Evolutionary conservation across 2,113 vertebrate species (phyloP), one percentile per base, ranked within the genome.

Genomic region (Arenaria interpres): DNA sequence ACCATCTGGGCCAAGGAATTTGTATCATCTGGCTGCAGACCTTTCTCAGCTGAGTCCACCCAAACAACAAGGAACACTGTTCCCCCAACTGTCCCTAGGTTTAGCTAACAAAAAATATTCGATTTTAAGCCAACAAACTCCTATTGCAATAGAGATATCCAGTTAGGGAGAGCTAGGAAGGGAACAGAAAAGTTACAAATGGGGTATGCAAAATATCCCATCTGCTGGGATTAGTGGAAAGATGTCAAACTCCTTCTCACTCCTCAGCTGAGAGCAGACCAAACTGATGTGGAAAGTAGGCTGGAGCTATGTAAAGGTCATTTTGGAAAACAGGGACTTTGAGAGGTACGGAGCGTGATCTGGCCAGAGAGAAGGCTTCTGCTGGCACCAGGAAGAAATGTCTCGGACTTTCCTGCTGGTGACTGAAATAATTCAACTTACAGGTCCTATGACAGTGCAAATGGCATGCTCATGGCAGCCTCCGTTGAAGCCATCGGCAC

Each of bases 381-480:
- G 24, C 30, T 89, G 66, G 67, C 50, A 50, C 20, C 3, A 16
- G 63, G 33, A 22, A 72, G 78, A 77, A 79, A 51, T 28, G 8
- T 32, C 24, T 67, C 4, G 1, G n/a, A 11, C 6, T 57, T 79
- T 23, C 20, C 30, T 37, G 28, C 46, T 32, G 48, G 33, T 43
- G 8, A 27, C n/a, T 12, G 59, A 78, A 85, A 48, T 9, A 0
- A 12, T 86, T 75, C 20, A 9, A 98, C 98, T 99, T 95, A 99
- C 99, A 57, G 99, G 98, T 53, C 98, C 98, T 0, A 84, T 98
- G 98, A 99, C 98, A 84, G 54, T 99, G 98, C 99, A 99, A 84
- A 72, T 76, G 53, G 99, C 99, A 7, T 99, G 99, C 69, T 99
- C 98, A 0, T 99, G 98, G 89, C 99, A 99, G 46, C 98, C 98